Base-by-base conservation (phyloP, 2,888 invertebrate species). In the Phrixothrix hirtus region DNA sequence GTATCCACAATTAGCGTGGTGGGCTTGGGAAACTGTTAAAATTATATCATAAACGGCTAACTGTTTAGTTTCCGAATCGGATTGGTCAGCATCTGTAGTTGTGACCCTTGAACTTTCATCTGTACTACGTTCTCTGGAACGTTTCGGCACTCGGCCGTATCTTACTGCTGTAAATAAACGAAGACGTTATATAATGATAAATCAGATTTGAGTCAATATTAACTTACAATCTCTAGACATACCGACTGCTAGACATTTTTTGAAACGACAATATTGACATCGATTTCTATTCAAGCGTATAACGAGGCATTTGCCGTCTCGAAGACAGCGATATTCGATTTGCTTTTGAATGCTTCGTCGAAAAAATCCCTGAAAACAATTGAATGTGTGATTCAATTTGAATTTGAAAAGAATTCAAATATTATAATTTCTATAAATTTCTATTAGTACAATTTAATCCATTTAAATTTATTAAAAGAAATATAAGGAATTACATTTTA, bases 141-240 rank as follows among this genome's bases (percentile, higher is more conserved):
- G 83, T 78, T 96, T 97, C 59, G 97, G 96, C 65, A 95, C 95
- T 61, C 96, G 85, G 62, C 97, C 96, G 82, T 97, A 97, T 73
- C 96, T 83, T 60, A 96, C 96, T 72, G 95, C 95, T 95, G 80
- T 32, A 78, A 77, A 34, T 5, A 31, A 31, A 13, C 10, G 13
- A 61, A 67, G 60, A 55, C 9, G 11, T 14, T n/a, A 15, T 1
- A 16, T 2, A 32, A 42, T 32, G 5, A 10, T 13, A 14, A 14
- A 13, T 38, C 6, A 21, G 6, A 13, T 11, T 12, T 7, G 13
- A 16, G 12, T 9, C 9, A 10, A 10, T 21, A 5, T n/a, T 16
- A 5, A 92, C 94, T 92, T 78, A 95, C 95, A 95, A 78, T 95
- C 95, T 71, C 94, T 86, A 74, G 94, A 94, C 95, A 95, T 95